These are phyloP conservation scores for Phasianus colchicus DNA, from an alignment of 2,113 vertebrate genomes.

Conservation along the genomic window DNA sequence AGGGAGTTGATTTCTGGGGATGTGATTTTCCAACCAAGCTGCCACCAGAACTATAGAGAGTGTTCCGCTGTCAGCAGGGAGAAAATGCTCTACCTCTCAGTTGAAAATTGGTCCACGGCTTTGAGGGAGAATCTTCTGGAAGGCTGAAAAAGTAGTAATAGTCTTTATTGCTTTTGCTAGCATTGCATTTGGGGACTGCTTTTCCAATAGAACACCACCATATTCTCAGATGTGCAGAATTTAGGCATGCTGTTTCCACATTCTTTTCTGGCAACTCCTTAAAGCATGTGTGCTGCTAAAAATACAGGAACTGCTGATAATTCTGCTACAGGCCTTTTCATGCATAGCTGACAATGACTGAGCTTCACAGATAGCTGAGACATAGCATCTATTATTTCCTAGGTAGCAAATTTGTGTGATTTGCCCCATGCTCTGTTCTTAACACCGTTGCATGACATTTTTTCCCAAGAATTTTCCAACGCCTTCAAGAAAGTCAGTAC, in stretches of 20 bases:
- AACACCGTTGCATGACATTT: neutral
- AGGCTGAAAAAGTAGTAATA: neutral
- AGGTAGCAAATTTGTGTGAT: neutral
- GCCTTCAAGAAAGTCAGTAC: neutral
- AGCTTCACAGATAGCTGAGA: neutral
- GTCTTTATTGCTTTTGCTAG: rapidly evolving
- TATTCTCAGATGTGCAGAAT: neutral
- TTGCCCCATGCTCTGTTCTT: neutral
- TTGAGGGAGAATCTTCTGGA: neutral
- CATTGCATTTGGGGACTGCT: neutral
- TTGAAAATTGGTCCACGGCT: neutral
- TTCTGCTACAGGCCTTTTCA: neutral
- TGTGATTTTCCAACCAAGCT: neutral
- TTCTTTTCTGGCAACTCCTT: neutral
- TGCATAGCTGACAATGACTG: neutral
- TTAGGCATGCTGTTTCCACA: neutral
- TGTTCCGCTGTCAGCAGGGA: neutral
- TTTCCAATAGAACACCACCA: neutral
- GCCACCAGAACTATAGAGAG: neutral
- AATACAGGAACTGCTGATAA: neutral
- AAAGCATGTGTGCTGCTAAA: neutral
- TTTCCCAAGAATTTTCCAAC: neutral
- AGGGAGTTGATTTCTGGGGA: neutral
- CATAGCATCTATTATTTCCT: neutral
- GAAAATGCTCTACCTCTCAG: neutral